phyloP scores from a whole-genome alignment of 2,113 vertebrate genomes.

The Poecile atricapillus region DNA sequence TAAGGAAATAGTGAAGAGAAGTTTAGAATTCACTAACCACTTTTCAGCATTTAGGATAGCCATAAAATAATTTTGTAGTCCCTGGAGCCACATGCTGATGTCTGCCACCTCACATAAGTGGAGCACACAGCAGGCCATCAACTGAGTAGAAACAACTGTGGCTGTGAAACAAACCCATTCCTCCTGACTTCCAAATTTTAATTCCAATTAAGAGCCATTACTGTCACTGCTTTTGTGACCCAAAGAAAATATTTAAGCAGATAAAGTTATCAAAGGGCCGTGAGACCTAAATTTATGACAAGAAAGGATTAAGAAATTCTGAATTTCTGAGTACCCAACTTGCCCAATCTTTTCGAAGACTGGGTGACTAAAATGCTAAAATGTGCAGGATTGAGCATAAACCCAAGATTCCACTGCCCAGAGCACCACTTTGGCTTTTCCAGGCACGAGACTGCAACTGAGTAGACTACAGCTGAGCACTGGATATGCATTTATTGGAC shows the following conservation, averaged over 20 bases:
- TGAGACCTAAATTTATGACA: neutral
- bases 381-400: neutral
- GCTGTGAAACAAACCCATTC: neutral
- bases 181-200: neutral
- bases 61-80: neutral
- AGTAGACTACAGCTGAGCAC: neutral
- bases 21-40: neutral
- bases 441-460: neutral
- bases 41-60: neutral
- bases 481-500: neutral
- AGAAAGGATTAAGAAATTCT: neutral
- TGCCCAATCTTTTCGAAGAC: accelerated
- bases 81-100: neutral
- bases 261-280: neutral
- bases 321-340: neutral
- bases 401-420: neutral
- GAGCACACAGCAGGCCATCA: neutral
- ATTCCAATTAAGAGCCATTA: neutral
- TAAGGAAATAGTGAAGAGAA: neutral
- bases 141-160: neutral
- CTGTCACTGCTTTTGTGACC: neutral
- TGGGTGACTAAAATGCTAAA: neutral
- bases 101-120: neutral
- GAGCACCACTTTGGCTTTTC: neutral
- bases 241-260: neutral